phyloP scores from a whole-genome alignment of 2,113 vertebrate species.

The Mirounga angustirostris region DNA sequence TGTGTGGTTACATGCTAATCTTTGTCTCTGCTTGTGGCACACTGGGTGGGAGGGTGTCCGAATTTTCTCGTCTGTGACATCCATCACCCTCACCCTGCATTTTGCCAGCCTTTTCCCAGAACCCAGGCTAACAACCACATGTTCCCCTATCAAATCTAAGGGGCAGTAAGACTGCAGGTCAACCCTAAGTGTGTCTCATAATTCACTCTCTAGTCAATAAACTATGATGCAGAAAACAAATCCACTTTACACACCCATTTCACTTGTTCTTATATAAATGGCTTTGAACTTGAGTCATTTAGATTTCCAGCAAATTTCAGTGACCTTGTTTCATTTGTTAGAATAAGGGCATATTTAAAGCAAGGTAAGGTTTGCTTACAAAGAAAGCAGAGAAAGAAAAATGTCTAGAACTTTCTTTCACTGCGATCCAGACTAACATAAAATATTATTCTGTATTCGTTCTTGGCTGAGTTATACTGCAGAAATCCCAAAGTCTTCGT shows the following conservation, averaged over 20 bases:
- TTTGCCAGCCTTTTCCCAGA: background rate
- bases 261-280: background rate
- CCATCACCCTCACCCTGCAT: background rate
- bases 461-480: background rate
- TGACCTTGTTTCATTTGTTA: constrained; percentile 25
- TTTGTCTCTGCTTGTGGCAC: rapidly evolving
- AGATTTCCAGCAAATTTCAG: background rate
- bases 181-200: background rate
- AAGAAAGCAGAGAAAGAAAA: background rate
- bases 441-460: background rate
- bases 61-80: background rate
- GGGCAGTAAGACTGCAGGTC: background rate
- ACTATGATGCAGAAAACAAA: background rate
- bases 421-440: background rate
- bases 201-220: background rate
- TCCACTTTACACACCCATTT: background rate
- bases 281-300: constrained; percentile 9
- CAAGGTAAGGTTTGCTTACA: background rate
- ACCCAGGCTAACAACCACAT: background rate
- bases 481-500: background rate
- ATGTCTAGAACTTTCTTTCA: background rate
- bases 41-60: background rate
- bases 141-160: background rate
- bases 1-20: background rate
- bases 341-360: background rate